Percentiles rank a stretch among this genome's conserved stretches.
phyloP scores from a whole-genome alignment of 2,113 vertebrate species.

The Amphiprion ocellaris region DNA sequence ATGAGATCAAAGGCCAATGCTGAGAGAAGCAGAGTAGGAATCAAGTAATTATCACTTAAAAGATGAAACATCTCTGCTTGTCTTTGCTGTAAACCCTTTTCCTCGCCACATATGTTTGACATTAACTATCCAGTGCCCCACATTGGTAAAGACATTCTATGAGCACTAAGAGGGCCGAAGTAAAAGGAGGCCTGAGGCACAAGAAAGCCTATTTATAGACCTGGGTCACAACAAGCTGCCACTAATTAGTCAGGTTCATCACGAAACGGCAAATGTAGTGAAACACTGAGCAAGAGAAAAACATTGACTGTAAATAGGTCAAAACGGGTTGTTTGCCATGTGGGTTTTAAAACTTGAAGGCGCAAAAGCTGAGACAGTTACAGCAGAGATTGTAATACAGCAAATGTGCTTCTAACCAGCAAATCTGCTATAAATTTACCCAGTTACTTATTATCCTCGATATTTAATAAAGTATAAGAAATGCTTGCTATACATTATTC shows the following conservation, averaged over 20 bases:
- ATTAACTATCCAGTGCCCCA: conserved; percentile 72
- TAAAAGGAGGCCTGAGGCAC: conserved; percentile 54
- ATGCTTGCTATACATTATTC: no score
- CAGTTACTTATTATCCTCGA: no score
- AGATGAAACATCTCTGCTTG: conserved; percentile 63
- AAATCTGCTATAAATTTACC: no score
- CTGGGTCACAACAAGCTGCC: conserved; percentile 57
- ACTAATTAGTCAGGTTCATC: conserved; percentile 68
- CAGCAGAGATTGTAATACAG: no score
- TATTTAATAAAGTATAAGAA: no score
- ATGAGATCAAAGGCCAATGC: conserved; percentile 63
- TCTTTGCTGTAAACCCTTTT: conserved; percentile 57
- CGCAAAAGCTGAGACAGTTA: no score
- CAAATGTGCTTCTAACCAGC: neutral
- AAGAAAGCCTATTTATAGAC: conserved; percentile 75
- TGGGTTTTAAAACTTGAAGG: neutral
- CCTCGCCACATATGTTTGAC: conserved; percentile 75
- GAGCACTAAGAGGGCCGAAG: conserved; percentile 51
- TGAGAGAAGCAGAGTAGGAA: conserved; percentile 52
- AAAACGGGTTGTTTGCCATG: neutral
- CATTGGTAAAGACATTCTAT: conserved; percentile 67
- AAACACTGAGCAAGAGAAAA: conserved; percentile 6
- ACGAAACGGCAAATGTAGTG: conserved; percentile 18
- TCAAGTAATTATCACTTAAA: conserved; percentile 75
- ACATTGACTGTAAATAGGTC: neutral